A percentile compares a stretch with the other conserved stretches of the same genome.
Conservation (phyloP, 2,113 vertebrate genomes). For the Thomomys bottae region DNA sequence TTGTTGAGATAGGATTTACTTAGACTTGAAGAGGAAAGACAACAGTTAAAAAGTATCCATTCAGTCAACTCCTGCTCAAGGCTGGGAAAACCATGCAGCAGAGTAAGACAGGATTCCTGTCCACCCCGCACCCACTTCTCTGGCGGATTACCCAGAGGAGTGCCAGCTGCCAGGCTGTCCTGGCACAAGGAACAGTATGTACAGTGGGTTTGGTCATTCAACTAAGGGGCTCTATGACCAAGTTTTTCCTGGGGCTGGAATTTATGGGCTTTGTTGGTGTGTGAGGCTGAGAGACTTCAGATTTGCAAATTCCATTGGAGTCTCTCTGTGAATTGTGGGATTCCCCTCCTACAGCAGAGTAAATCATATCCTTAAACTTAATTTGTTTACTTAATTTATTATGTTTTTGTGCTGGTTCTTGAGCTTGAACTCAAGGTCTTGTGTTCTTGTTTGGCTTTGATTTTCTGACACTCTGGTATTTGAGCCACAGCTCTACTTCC, state of each 20-base stretch:
- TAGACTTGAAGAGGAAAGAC: slow-evolving; percentile 46
- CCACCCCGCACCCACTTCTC: neutral
- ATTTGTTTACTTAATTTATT: no score
- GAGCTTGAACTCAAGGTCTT: no score
- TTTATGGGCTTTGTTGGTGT: neutral
- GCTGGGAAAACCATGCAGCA: neutral
- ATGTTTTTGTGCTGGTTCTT: no score
- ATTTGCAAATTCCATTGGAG: neutral
- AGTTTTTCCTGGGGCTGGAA: neutral
- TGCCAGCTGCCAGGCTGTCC: neutral
- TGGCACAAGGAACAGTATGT: neutral
- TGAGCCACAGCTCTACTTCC: no score
- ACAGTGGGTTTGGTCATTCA: neutral
- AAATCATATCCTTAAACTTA: neutral
- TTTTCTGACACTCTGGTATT: no score
- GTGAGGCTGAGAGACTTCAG: neutral
- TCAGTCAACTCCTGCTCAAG: neutral
- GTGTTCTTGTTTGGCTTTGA: no score
- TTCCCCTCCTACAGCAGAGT: neutral
- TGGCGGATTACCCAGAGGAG: neutral
- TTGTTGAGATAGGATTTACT: slow-evolving; percentile 53
- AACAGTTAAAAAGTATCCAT: neutral
- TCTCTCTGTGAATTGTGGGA: neutral
- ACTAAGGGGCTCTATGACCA: neutral
- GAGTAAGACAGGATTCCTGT: neutral